Evolutionary conservation across 2,113 vertebrate species (phyloP).

Genomic region (Lonchura striata): DNA sequence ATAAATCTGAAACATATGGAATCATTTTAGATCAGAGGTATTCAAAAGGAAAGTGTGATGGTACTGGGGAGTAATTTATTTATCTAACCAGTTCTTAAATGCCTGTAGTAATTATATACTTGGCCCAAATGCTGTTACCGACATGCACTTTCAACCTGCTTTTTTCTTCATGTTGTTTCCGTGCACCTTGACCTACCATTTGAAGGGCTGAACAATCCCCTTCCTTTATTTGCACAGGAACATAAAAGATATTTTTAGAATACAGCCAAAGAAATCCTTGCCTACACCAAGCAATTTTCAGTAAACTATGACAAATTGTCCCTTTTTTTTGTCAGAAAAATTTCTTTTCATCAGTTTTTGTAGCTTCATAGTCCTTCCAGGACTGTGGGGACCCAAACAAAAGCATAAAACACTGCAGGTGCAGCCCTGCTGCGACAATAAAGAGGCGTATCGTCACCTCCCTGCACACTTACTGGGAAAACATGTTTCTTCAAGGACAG

Average conservation of each 20-base stretch:
- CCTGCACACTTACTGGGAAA: background rate
- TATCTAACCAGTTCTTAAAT: background rate
- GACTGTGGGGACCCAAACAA: background rate
- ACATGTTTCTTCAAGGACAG: conserved; percentile 22
- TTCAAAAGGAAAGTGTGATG: background rate
- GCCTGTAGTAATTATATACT: background rate
- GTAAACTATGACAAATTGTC: background rate
- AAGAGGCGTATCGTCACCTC: background rate
- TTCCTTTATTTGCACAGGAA: conserved; percentile 9
- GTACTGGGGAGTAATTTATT: background rate
- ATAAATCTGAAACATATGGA: background rate
- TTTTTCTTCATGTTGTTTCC: background rate
- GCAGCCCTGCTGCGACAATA: conserved; percentile 6
- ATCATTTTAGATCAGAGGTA: background rate
- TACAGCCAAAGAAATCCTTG: background rate
- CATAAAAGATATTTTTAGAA: conserved; percentile 39
- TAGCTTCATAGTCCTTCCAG: background rate
- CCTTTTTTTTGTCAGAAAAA: background rate
- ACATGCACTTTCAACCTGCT: conserved; percentile 14
- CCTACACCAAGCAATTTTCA: background rate
- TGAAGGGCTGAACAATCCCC: conserved; percentile 24
- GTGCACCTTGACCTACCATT: conserved; percentile 46
- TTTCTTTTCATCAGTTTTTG: background rate
- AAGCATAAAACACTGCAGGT: background rate
- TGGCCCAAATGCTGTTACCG: background rate